Evolutionary conservation across 2,113 vertebrate species (phyloP).

Genomic region (Hirundichthys speculiger): DNA sequence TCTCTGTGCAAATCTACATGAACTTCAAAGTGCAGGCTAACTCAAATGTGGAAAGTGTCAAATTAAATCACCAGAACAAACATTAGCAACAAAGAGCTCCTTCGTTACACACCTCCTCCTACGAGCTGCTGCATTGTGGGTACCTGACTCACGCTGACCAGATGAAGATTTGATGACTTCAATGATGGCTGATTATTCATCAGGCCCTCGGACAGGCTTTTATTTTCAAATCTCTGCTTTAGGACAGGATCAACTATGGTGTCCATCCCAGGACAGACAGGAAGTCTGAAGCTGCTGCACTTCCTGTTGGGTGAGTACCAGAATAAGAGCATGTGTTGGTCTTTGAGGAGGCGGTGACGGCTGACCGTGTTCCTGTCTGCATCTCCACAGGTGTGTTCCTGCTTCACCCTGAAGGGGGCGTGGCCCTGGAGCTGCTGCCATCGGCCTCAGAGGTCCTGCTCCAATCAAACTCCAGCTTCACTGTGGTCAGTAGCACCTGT

Average conservation of each 20-base stretch:
- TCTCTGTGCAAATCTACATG: too few relatives aligned
- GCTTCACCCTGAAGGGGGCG: constrained; percentile 29
- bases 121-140: too few relatives aligned
- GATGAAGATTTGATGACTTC: too few relatives aligned
- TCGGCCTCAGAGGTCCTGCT: constrained; percentile 79
- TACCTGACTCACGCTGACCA: too few relatives aligned
- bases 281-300: constrained; percentile 24
- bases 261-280: background rate
- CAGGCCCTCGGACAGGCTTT: constrained; percentile 3
- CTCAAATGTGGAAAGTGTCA: too few relatives aligned
- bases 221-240: constrained; percentile 11
- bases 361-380: constrained; percentile 21
- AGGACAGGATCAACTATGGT: constrained; percentile 13
- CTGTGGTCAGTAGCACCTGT: constrained; percentile 66
- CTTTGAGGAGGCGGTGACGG: too few relatives aligned
- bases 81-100: too few relatives aligned
- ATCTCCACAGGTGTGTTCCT: constrained; percentile 63
- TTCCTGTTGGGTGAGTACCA: constrained; percentile 55
- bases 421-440: constrained; percentile 78
- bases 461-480: constrained; percentile 78
- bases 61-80: too few relatives aligned
- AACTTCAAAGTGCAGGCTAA: too few relatives aligned
- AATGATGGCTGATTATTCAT: too few relatives aligned
- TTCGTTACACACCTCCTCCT: too few relatives aligned
- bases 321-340: too few relatives aligned